Conservation (phyloP, 2,113 vertebrate species). For the Upupa epops region DNA sequence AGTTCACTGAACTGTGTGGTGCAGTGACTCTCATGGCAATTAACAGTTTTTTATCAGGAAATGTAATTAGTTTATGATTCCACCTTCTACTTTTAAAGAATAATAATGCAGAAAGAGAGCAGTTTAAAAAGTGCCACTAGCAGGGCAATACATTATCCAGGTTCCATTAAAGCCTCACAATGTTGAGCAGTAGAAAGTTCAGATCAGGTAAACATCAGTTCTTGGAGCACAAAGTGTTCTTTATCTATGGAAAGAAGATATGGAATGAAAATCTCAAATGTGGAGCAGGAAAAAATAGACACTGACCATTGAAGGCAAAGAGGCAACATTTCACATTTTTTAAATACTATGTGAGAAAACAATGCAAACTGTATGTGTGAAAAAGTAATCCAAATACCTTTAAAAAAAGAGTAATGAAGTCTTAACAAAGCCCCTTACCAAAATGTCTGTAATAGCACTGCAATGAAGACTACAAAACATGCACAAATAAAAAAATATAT, state of each 20-base stretch:
- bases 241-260: neutral
- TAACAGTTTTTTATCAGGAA: neutral
- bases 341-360: neutral
- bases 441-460: neutral
- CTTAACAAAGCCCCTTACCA: neutral
- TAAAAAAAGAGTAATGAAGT: neutral
- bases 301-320: neutral
- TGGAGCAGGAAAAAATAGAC: neutral
- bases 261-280: neutral
- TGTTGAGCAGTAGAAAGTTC: neutral
- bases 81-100: neutral
- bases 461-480: neutral
- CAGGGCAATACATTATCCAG: neutral
- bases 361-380: neutral
- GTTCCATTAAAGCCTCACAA: neutral
- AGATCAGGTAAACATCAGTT: neutral
- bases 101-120: neutral
- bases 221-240: neutral
- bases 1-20: neutral
- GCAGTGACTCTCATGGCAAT: neutral
- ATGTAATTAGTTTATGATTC: neutral
- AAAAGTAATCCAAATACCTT: neutral
- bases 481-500: neutral
- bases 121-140: neutral
- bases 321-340: neutral